Evolutionary conservation across 2,888 invertebrate genomes (phyloP), one percentile per base, ranked within the genome.

Genomic region (Dexiosoma caninum): DNA sequence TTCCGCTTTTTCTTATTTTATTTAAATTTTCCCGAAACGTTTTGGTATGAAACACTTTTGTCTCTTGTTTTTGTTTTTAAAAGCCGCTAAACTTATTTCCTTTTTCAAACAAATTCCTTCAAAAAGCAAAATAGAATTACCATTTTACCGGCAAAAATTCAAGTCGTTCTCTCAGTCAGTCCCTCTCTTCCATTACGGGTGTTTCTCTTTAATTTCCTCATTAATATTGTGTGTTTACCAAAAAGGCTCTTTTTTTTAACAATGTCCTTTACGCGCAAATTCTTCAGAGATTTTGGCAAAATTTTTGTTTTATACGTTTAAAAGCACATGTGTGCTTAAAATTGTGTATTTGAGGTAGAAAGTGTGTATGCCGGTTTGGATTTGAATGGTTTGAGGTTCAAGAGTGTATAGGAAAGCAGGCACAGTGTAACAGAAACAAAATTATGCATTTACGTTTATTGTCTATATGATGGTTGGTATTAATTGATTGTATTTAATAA

Each of bases 331-430:
- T 66, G 27, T 59, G 27, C 46, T 40, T 76, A 14, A 27, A 57
- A 37, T 30, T 57, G 67, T 49, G 40, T 49, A 57, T 42, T 44
- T 66, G 53, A 32, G 57, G 72, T 66, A 78, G 60, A 81, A 70
- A 44, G 74, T 77, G 74, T 82, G 83, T 81, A 81, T 82, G 84
- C 84, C 83, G 83, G 83, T 70, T 64, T 59, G 49, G 44, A 70
- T 74, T 74, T 69, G 7, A 7, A 44, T 57, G 84, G 86, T 85
- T 78, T 86, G 87, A 83, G 87, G 83, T 78, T 85, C 84, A 86
- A 86, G 85, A 85, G 84, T 86, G 86, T 86, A 85, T 77, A 55
- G 21, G 27, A 37, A 72, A 42, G 55, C 35, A 40, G 60, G 44
- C n/a, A 83, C 83, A 70, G 82, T 81, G 74, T 70, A 32, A 32